These are phyloP conservation scores for Eumaeus atala DNA, from an alignment of 1,140 invertebrate genomes.

Conservation along the genomic window DNA sequence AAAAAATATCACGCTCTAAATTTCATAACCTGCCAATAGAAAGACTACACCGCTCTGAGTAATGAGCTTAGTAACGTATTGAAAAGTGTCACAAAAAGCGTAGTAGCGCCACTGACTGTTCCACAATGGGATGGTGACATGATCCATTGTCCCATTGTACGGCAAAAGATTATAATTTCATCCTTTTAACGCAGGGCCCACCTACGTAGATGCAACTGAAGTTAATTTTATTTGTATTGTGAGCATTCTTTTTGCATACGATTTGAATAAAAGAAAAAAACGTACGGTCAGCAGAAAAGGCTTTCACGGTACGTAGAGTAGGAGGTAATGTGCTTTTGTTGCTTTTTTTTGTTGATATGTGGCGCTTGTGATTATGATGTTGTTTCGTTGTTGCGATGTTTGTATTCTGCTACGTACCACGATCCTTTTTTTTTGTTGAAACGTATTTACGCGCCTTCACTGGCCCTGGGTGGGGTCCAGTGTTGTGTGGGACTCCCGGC, in stretches of 20 bases:
- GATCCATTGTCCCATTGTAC: background rate
- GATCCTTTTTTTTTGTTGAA: too few relatives aligned
- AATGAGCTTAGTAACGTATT: conserved; percentile 2
- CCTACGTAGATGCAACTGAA: conserved; percentile 5
- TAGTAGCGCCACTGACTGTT: conserved; percentile 5
- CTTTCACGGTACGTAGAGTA: conserved; percentile 4
- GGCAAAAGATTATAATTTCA: conserved; percentile 5
- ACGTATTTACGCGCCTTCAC: too few relatives aligned
- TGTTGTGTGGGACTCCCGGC: too few relatives aligned
- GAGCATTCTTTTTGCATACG: background rate
- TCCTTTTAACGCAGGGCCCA: conserved; percentile 8
- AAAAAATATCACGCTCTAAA: too few relatives aligned
- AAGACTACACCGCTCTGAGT: background rate
- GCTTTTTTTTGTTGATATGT: background rate
- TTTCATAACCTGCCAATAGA: too few relatives aligned
- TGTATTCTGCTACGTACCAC: too few relatives aligned
- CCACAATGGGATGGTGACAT: conserved; percentile 6
- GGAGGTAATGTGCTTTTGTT: conserved; percentile 1
- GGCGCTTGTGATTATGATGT: background rate
- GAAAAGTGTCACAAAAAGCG: conserved; percentile 3
- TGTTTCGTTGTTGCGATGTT: background rate
- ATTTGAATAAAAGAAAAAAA: conserved; percentile 1
- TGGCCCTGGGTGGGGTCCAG: too few relatives aligned
- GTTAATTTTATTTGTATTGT: conserved; percentile 11
- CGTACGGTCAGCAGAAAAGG: background rate